Evolutionary conservation across 2,797 vertebrate species (phyloP), one percentile per base, ranked within the genome.

Genomic region (Pangasius macronema): DNA sequence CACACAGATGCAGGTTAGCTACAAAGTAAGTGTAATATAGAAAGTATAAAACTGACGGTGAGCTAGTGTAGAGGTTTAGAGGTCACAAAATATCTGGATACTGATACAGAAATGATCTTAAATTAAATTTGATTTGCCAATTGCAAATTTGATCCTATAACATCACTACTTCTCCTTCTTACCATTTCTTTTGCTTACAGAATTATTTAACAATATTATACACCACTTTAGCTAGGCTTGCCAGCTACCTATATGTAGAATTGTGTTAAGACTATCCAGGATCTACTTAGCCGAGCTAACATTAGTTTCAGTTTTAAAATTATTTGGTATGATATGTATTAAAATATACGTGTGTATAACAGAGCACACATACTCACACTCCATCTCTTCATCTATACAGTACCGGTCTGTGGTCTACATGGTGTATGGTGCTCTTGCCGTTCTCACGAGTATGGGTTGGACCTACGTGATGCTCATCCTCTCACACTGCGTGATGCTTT

Each of bases 401-500:
- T 77, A 82, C 42, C 84, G 85, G 11, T 77, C 97, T 3, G 89
- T 97, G 95, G 92, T 97, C 82, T 97, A 97, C 88, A 97, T 98
- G 93, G 87, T 92, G 22, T 99, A 99, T 0, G 98, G 99, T 36
- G 20, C 96, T 57, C 93, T 97, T 92, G 96, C 97, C 0, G 97
- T 99, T 89, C 94, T 96, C 93, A 95, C 94, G 85, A 97, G 95
- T 8, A 99, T 99, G 98, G 98, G 99, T 14, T 96, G 96, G 65
- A 92, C 95, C 85, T 99, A 97, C 87, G 89, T 99, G 92, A 95
- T 96, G 91, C 95, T 99, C 89, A 94, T 98, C 93, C 94, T 99
- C 39, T 96, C 97, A 68, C 97, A 99, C 95, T 99, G 99, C 3
- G 88, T 98, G 63, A 85, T 98, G 89, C 96, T 99, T 93, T 99